Conservation (phyloP, 1,140 invertebrate genomes). For the Cardiocondyla obscurior region DNA sequence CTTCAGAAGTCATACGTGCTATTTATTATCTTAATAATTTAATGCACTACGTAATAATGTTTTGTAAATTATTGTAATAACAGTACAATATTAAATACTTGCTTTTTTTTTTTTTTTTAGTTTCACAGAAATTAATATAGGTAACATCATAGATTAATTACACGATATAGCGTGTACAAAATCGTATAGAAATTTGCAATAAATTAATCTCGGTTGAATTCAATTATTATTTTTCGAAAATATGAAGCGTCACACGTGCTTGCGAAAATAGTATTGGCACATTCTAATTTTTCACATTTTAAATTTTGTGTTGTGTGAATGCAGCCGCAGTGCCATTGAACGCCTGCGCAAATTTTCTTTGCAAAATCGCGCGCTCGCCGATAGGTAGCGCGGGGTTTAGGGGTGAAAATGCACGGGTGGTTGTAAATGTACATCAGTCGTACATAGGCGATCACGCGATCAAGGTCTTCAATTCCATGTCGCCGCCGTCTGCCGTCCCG, state of each 20-base stretch:
- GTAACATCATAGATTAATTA: conserved; percentile 15
- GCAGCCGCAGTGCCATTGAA: no score
- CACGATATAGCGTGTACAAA: background rate
- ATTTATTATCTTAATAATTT: conserved; percentile 70
- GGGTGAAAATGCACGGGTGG: conserved; percentile 69
- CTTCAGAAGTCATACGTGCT: conserved; percentile 23
- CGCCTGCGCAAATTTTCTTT: conserved; percentile 71
- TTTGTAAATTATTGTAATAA: conserved; percentile 52
- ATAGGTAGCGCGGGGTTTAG: conserved; percentile 70
- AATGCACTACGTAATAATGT: conserved; percentile 36
- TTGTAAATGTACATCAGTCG: conserved; percentile 70
- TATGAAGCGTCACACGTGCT: background rate
- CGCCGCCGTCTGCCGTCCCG: conserved; percentile 54
- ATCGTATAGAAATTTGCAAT: background rate
- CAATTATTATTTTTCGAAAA: background rate
- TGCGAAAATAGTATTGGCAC: no score
- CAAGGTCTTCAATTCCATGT: conserved; percentile 68
- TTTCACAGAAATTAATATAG: background rate
- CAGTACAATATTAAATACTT: background rate
- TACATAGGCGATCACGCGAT: conserved; percentile 67
- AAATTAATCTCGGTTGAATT: background rate
- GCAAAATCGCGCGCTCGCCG: conserved; percentile 30
- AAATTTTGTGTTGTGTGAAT: no score
- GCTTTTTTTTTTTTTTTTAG: conserved; percentile 19
- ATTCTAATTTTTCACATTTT: no score